Conservation (phyloP, 30 jellyfish, hydroid and myxozoan genomes). For the Hydractinia symbiolongicarpus region DNA sequence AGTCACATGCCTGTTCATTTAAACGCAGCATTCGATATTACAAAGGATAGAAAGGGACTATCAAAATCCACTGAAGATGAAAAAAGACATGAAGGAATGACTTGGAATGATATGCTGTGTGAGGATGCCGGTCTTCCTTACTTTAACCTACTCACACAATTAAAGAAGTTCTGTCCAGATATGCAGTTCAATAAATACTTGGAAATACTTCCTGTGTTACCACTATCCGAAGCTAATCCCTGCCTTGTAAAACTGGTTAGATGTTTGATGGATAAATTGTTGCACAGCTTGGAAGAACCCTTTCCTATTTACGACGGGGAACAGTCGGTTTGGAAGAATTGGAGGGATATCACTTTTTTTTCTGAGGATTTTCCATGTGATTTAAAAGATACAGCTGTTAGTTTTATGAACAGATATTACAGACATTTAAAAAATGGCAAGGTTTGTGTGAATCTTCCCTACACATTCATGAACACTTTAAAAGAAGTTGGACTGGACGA, state of each 20-base stretch:
- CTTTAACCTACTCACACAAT: background rate
- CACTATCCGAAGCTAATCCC: background rate
- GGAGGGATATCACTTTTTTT: background rate
- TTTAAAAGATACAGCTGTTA: background rate
- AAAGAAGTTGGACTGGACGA: background rate
- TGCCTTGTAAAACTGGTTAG: background rate
- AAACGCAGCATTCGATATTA: constrained; percentile 56
- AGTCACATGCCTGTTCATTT: constrained; percentile 57
- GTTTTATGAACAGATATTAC: background rate
- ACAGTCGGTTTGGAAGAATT: background rate
- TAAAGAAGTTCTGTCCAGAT: background rate
- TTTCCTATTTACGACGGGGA: background rate
- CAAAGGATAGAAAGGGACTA: constrained; percentile 43
- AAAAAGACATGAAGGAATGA: constrained; percentile 2
- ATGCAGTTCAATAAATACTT: background rate
- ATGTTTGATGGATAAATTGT: background rate
- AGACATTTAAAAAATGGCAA: background rate
- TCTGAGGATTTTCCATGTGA: background rate
- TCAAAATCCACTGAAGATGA: constrained; percentile 11
- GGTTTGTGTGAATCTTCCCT: background rate
- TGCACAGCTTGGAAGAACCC: background rate
- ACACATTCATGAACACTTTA: background rate
- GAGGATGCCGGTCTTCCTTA: constrained; percentile 9
- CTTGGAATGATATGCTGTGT: constrained; percentile 17
- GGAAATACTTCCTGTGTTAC: background rate